Evolutionary conservation across 1,140 invertebrate genomes (phyloP).

Genomic region (Conus betulinus): DNA sequence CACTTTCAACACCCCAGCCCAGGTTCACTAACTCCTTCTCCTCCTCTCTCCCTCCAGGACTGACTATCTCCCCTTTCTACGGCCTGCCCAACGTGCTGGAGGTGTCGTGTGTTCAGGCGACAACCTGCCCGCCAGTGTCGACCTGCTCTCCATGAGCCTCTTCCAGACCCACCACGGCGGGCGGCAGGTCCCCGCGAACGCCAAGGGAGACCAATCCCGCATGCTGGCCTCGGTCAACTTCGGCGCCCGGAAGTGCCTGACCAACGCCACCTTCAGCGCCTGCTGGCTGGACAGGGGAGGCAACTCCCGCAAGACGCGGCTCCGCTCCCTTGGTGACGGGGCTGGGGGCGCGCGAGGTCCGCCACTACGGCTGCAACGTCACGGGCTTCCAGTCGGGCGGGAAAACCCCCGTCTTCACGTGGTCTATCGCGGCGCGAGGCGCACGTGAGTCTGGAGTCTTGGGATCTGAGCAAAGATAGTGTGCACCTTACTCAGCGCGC

Average conservation of each 20-base stretch:
- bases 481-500: not conserved
- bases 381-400: constrained; percentile 16
- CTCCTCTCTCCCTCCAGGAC: not conserved
- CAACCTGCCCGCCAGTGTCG: constrained; percentile 22
- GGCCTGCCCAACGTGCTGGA: not conserved
- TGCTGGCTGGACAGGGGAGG: not conserved
- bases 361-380: constrained; percentile 21
- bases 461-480: not conserved
- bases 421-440: not conserved
- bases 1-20: too few relatives aligned
- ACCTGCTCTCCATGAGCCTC: constrained; percentile 14
- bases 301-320: not conserved
- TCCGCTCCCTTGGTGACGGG: constrained; percentile 11
- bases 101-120: constrained; percentile 22
- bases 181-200: too few relatives aligned
- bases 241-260: constrained; percentile 18
- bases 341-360: not conserved
- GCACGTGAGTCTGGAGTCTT: not conserved
- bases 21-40: too few relatives aligned
- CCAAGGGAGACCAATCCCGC: not conserved
- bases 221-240: constrained; percentile 21
- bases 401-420: not conserved
- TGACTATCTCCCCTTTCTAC: not conserved
- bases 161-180: not conserved
- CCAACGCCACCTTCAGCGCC: constrained; percentile 8